These are phyloP conservation scores for Brachionus calyciflorus DNA, from an alignment of 1,140 invertebrate species.

Conservation along the genomic window DNA sequence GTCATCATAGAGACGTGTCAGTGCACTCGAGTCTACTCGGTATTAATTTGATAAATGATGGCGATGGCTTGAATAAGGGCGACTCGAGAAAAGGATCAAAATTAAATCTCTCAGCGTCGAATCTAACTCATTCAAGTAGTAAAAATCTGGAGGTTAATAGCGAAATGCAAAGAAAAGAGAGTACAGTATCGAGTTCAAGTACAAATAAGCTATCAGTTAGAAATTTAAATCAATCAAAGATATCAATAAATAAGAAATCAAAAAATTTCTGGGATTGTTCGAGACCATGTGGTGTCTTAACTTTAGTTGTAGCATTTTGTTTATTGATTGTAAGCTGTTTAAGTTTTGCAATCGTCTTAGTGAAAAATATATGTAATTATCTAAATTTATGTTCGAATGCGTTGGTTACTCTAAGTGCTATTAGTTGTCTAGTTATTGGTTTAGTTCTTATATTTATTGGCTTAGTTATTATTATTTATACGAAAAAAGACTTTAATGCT, in stretches of 20 bases:
- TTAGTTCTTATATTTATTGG: slow-evolving; percentile 33
- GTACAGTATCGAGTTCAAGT: slow-evolving; percentile 1
- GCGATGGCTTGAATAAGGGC: neutral
- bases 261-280: slow-evolving; percentile 29
- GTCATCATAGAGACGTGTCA: neutral
- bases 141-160: neutral
- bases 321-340: neutral
- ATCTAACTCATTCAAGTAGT: neutral
- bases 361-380: neutral
- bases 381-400: neutral
- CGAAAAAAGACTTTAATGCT: slow-evolving; percentile 2
- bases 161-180: neutral
- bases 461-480: slow-evolving; percentile 30
- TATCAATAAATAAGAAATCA: neutral
- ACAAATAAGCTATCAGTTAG: neutral
- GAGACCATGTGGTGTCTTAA: slow-evolving; percentile 21
- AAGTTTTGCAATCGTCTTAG: neutral
- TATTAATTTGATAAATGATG: slow-evolving; percentile 3
- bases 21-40: slow-evolving; percentile 10
- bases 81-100: neutral
- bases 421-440: slow-evolving; percentile 26
- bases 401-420: neutral
- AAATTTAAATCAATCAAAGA: neutral
- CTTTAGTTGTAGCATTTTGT: neutral
- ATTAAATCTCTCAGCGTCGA: neutral